Conservation (phyloP, 2,797 vertebrate species). For the Sebastes diaconus region DNA sequence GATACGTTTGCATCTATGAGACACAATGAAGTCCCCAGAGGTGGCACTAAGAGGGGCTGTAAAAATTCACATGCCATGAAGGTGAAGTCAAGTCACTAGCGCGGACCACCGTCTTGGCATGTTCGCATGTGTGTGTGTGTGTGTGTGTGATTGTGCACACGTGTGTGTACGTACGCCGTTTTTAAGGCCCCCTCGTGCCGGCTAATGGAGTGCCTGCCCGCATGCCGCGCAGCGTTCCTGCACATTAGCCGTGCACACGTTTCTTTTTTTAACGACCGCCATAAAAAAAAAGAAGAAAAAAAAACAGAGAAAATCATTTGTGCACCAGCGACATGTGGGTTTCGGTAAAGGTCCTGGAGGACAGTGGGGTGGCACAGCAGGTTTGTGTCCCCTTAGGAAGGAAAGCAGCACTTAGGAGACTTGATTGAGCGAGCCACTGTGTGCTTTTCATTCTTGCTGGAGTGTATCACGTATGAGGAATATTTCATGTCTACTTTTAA, state of each 20-base stretch:
- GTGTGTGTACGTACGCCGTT: constrained; percentile 37
- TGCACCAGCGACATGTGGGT: constrained; percentile 61
- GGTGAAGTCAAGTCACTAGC: constrained; percentile 66
- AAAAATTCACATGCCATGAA: constrained; percentile 71
- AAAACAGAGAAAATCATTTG: constrained; percentile 69
- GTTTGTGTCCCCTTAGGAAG: constrained; percentile 27
- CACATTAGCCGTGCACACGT: constrained; percentile 73
- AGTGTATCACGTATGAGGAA: background rate
- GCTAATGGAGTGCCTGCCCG: constrained; percentile 75
- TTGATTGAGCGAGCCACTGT: background rate
- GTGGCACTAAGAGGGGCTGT: constrained; percentile 31
- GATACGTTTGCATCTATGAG: constrained; percentile 34
- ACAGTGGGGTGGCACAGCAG: constrained; percentile 49
- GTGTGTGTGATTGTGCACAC: constrained; percentile 19
- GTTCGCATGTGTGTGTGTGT: background rate
- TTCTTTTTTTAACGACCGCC: constrained; percentile 68
- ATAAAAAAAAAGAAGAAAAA: constrained; percentile 62
- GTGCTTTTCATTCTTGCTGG: constrained; percentile 41
- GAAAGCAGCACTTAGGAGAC: constrained; percentile 7
- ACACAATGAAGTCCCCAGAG: constrained; percentile 47
- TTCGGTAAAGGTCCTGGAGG: constrained; percentile 38
- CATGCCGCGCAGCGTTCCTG: constrained; percentile 63
- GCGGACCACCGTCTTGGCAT: constrained; percentile 56
- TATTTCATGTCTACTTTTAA: background rate
- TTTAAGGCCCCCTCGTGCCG: constrained; percentile 75